Base-by-base conservation (phyloP, 2,888 invertebrate genomes). In the Fabriciana adippe region DNA sequence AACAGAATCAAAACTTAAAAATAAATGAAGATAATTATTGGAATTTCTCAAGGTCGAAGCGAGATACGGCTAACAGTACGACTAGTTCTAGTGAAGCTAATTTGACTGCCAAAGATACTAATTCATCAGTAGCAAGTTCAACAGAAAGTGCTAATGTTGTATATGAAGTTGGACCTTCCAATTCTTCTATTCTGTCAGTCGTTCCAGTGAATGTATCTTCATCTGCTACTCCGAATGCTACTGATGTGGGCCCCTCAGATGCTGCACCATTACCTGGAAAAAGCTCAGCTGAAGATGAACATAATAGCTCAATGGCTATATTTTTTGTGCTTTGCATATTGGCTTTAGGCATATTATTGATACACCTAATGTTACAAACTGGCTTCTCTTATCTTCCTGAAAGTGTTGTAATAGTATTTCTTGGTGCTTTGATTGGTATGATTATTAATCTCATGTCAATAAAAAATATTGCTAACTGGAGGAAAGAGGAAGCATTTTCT, bases 311-410 rank as follows among this genome's bases (percentile, higher is more conserved):
- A 1, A 96, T 99, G 94, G 97, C 99, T 0, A 98, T 99, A 84
- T 99, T 99, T 89, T 99, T 99, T 86, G 99, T 99, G 15, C 93
- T 99, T 0, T 97, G 98, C 81, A 97, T 99, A 14, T 93, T 99
- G 68, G 99, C 98, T 61, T 90, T 99, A 67, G 98, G 99, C 64
- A 99, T 99, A 75, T 89, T 99, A 60, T 90, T 99, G 35, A 99
- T 99, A 74, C 99, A 99, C 85, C 93, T 97, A 5, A 96, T 99
- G 96, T 93, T 99, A 35, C 97, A 98, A 86, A 98, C 98, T 14
- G 97, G 98, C 76, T 97, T 99, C 82, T 97, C 98, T 76, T 99
- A 98, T 87, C 93, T 99, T 48, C 99, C 99, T 0, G 99, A 99
- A 88, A 99, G 98, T 87, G 97, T 99, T 66, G 99, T 99, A 6